Conservation (phyloP, 2,113 vertebrate species). For the Xenopus laevis region DNA sequence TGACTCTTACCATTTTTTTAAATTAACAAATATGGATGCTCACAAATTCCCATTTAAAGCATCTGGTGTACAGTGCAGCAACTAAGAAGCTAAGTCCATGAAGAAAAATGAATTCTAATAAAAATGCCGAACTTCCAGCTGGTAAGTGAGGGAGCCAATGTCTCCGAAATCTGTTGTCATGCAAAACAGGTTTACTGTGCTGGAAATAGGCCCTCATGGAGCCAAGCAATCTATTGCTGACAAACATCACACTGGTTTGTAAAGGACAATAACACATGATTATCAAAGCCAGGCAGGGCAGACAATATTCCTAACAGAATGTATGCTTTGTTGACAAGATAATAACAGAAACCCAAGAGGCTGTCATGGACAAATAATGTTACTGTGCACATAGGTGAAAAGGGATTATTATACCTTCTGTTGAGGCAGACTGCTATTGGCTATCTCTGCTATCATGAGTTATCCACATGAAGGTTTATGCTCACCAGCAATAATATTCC, state of each 20-base stretch:
- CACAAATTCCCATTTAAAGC: background rate
- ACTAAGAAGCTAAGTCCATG: background rate
- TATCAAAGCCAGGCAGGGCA: background rate
- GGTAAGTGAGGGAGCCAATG: slow-evolving; percentile 14
- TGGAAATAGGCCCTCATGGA: background rate
- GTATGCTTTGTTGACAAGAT: slow-evolving; percentile 1
- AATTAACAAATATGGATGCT: too few relatives aligned
- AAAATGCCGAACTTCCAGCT: background rate
- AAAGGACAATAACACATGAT: slow-evolving; percentile 8
- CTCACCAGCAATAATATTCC: too few relatives aligned
- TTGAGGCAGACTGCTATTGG: background rate
- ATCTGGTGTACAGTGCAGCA: slow-evolving; percentile 14
- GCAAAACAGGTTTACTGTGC: slow-evolving; percentile 15
- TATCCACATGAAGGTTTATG: background rate
- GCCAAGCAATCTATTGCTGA: background rate
- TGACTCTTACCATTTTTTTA: too few relatives aligned
- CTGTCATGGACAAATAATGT: background rate
- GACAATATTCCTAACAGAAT: slow-evolving; percentile 4
- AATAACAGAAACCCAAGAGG: background rate
- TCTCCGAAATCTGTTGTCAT: slow-evolving; percentile 40
- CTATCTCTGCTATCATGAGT: background rate
- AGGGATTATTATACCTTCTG: background rate
- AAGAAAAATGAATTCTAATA: background rate
- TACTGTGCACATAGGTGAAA: background rate
- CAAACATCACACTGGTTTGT: slow-evolving; percentile 3